These are phyloP conservation scores for Medauroidea extradentata DNA, from an alignment of 1,140 invertebrate species.

Conservation along the genomic window DNA sequence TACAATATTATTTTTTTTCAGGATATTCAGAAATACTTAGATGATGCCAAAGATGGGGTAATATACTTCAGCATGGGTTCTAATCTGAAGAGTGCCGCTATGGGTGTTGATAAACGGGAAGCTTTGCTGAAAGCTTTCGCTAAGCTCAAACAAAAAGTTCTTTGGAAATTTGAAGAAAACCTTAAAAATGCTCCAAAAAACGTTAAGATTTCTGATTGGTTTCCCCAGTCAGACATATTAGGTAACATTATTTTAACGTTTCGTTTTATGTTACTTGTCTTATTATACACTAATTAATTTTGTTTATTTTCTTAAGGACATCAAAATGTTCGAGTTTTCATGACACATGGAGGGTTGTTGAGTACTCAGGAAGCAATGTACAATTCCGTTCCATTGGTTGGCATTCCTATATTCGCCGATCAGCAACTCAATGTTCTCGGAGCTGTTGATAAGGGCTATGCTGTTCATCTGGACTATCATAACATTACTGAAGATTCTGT, in stretches of 20 bases:
- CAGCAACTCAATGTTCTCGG: constrained; percentile 26
- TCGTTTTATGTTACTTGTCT: neutral
- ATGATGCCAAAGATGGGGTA: constrained; percentile 45
- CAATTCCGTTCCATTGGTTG: constrained; percentile 17
- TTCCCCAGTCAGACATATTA: constrained; percentile 41
- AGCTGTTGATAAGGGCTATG: neutral
- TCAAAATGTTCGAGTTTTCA: constrained; percentile 50
- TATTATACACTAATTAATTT: neutral
- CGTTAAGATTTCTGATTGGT: constrained; percentile 38
- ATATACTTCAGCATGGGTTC: constrained; percentile 55
- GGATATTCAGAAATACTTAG: constrained; percentile 12
- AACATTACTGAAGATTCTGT: constrained; percentile 2
- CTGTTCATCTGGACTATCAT: neutral
- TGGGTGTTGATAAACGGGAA: constrained; percentile 1
- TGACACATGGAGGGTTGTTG: constrained; percentile 56
- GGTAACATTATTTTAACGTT: constrained; percentile 20
- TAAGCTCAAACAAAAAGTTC: constrained; percentile 31
- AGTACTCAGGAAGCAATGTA: constrained; percentile 39
- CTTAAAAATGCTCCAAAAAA: constrained; percentile 33
- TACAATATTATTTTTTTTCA: constrained; percentile 2
- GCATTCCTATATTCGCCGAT: constrained; percentile 41
- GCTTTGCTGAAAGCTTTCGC: neutral
- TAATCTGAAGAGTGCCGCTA: neutral
- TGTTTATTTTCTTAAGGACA: constrained; percentile 42
- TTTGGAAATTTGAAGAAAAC: constrained; percentile 63